These are phyloP conservation scores for Nomada ferruginata DNA, from an alignment of 2,888 invertebrate species.

Conservation along the genomic window DNA sequence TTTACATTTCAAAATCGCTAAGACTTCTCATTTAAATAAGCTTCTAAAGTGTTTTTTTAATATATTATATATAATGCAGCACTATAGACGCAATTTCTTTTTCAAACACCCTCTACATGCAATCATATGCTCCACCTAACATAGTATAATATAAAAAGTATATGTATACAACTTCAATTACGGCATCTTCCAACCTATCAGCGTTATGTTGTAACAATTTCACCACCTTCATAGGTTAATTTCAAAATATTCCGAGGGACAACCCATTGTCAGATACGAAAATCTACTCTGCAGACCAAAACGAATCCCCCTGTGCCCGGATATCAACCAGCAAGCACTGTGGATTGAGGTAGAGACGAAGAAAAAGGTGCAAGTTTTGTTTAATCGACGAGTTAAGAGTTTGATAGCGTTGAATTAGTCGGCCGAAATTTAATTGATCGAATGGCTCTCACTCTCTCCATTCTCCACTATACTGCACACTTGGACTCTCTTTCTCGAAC, in stretches of 20 bases:
- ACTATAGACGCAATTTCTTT: too few relatives aligned
- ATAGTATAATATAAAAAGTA: too few relatives aligned
- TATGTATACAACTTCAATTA: too few relatives aligned
- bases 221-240: background rate
- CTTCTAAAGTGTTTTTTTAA: too few relatives aligned
- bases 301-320: slow-evolving; percentile 37
- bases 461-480: background rate
- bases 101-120: too few relatives aligned
- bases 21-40: too few relatives aligned
- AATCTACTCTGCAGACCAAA: slow-evolving; percentile 37
- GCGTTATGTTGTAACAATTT: background rate
- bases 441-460: slow-evolving; percentile 35
- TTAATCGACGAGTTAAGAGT: slow-evolving; percentile 57
- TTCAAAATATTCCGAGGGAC: slow-evolving; percentile 13
- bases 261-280: slow-evolving; percentile 25
- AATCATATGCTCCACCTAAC: too few relatives aligned
- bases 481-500: background rate
- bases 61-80: too few relatives aligned
- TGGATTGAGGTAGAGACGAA: background rate
- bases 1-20: too few relatives aligned
- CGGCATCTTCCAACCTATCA: background rate
- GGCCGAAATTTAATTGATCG: slow-evolving; percentile 67
- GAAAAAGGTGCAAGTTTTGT: slow-evolving; percentile 20
- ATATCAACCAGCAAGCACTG: slow-evolving; percentile 21
- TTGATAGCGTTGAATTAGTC: slow-evolving; percentile 63